Base-by-base conservation (phyloP, 1,140 invertebrate species). In the Meloidogyne exigua region DNA sequence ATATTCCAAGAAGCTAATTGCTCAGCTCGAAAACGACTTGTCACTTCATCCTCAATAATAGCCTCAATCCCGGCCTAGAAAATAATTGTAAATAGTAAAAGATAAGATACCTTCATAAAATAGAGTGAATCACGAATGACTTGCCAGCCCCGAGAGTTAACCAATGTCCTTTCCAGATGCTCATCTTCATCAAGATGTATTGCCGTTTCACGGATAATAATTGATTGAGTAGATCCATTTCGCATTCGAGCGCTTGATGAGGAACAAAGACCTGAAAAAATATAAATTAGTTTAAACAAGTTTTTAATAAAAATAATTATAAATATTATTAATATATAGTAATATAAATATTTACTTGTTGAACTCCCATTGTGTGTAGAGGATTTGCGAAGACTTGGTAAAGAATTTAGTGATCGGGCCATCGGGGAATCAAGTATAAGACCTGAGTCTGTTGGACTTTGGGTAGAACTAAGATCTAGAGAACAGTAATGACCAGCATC, bases 11-110 rank as follows among this genome's bases (percentile, higher is more conserved):
- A 83, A 9, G 81, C 81, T 15, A 87, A 67, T 39, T 88, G 81
- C 62, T 87, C 86, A 11, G 86, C 87, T 75, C 85, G 72, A 64
- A 87, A 87, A 13, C 86, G 83, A 65, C 78, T 79, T 9, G 86
- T 87, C 39, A 87, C 86, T 66, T 88, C 84, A 70, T 87, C 86
- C 57, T 87, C 86, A 63, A 87, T 88, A 23, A 87, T 87, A 1
- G 87, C 82, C 75, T 87, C 86, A 13, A 87, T 76, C 7, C 86
- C 86, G 3, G 84, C 83, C 69, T 71, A 25, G 80, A 76, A 49
- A 23, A 36, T 44, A 39, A 39, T 32, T 32, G 7, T n/a, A 5
- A 65, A 0, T 44, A 77, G 18, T 63, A 28, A 7, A 62, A 39
- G n/a, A 23, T 12, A 25, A 69, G 15, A 64, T 23, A 80, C 79